Percentiles rank a stretch among this genome's conserved stretches.
Evolutionary conservation across 2,797 vertebrate genomes (phyloP).

Genomic region (Lepilemur ruficaudatus): DNA sequence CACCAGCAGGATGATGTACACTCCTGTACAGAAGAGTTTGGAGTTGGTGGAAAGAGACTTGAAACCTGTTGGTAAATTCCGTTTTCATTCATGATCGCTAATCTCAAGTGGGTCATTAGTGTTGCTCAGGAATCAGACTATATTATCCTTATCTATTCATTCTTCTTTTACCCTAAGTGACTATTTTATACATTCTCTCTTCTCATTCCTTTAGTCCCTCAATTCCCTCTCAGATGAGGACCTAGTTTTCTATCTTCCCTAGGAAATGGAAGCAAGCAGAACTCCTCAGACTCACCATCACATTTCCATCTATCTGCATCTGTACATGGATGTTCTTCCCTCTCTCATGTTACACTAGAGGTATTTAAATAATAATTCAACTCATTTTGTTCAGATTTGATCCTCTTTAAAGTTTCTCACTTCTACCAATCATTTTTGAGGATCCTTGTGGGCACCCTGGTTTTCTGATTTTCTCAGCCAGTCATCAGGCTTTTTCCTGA

Average conservation of each 20-base stretch:
- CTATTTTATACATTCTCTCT: not conserved
- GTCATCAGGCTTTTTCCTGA: not conserved
- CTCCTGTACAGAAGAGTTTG: not conserved
- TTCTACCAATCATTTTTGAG: not conserved
- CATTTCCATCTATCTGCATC: not conserved
- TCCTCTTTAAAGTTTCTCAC: not conserved
- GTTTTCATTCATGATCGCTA: not conserved
- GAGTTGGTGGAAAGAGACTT: not conserved
- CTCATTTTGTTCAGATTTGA: not conserved
- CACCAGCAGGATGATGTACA: not conserved
- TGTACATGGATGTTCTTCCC: not conserved
- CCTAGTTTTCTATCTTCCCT: not conserved
- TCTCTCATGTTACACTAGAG: not conserved
- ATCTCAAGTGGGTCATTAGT: not conserved
- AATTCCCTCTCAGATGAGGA: not conserved
- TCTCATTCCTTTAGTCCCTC: not conserved
- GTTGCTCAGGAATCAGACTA: not conserved
- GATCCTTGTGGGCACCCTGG: not conserved
- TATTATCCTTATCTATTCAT: not conserved
- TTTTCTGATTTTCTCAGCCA: not conserved
- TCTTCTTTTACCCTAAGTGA: not conserved
- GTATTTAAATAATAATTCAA: not conserved
- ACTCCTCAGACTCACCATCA: not conserved
- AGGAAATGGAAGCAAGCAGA: not conserved
- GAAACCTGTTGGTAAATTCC: not conserved